A percentile compares a stretch with the other conserved stretches of the same genome.
These are phyloP conservation scores for Copsychus sechellarum DNA, from an alignment of 2,113 vertebrate genomes.

Conservation along the genomic window DNA sequence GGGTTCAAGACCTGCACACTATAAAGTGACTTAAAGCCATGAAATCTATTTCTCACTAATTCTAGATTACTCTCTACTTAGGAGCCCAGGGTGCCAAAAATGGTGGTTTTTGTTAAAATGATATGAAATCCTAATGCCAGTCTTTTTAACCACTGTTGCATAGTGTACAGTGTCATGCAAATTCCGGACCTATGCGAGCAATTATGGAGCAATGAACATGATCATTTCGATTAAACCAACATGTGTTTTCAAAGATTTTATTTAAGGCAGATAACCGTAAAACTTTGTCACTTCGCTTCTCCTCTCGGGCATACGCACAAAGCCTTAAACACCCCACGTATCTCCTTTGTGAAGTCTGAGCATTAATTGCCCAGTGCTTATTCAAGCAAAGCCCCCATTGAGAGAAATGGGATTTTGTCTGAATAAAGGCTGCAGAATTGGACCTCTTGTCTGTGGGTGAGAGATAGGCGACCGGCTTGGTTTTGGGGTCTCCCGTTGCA, in stretches of 20 bases:
- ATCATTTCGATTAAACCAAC: constrained; percentile 55
- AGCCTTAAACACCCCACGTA: constrained; percentile 46
- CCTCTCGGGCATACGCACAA: constrained; percentile 48
- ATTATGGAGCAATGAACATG: constrained; percentile 58
- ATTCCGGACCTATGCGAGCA: constrained; percentile 19
- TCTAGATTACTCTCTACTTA: constrained; percentile 73
- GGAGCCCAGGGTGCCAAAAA: constrained; percentile 68
- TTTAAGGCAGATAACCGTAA: constrained; percentile 60
- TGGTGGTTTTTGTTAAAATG: constrained; percentile 62
- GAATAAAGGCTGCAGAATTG: constrained; percentile 48
- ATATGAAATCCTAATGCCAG: constrained; percentile 61
- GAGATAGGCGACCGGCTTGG: constrained; percentile 17
- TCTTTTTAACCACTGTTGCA: constrained; percentile 19
- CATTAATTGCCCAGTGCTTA: constrained; percentile 58
- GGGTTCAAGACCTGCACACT: constrained; percentile 68
- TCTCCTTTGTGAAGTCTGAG: constrained; percentile 46
- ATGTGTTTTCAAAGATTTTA: constrained; percentile 57
- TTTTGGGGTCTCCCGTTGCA: background rate
- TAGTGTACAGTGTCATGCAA: constrained; percentile 51
- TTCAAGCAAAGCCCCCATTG: constrained; percentile 56
- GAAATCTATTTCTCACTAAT: constrained; percentile 74
- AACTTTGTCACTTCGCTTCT: constrained; percentile 59
- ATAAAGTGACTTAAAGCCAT: constrained; percentile 73
- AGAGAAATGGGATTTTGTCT: constrained; percentile 53
- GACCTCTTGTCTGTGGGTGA: constrained; percentile 32